These are phyloP conservation scores for Agrotis exclamationis DNA, from an alignment of 2,888 invertebrate genomes.

Conservation along the genomic window DNA sequence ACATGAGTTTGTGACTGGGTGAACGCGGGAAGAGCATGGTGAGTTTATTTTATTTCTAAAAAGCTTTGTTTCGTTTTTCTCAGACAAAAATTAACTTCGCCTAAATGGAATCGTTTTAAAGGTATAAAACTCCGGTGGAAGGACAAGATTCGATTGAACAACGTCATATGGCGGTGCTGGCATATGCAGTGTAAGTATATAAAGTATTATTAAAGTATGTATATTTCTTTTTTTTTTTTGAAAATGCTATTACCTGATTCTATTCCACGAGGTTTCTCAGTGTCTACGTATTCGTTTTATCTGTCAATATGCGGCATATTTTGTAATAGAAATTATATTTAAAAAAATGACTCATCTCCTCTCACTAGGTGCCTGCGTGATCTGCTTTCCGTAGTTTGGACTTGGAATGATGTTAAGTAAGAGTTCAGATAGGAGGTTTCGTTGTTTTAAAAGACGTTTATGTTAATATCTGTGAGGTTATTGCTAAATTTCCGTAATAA, in stretches of 20 bases:
- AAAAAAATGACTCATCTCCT: conserved; percentile 25
- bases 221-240: too few relatives aligned
- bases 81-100: conserved; percentile 99
- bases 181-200: conserved; percentile 98
- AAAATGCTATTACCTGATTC: background rate
- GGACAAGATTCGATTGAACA: conserved; percentile 99
- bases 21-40: conserved; percentile 78
- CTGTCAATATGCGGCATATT: conserved; percentile 12
- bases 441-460: background rate
- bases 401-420: conserved; percentile 20
- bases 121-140: conserved; percentile 99
- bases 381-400: conserved; percentile 16
- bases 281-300: conserved; percentile 24
- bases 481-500: conserved; percentile 3
- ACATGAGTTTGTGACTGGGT: conserved; percentile 82
- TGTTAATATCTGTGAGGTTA: conserved; percentile 1
- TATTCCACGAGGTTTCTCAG: conserved; percentile 9
- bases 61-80: conserved; percentile 79
- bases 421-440: background rate
- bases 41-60: conserved; percentile 68
- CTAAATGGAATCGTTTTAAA: conserved; percentile 99
- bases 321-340: background rate
- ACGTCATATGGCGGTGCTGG: conserved; percentile 99
- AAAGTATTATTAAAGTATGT: conserved; percentile 21
- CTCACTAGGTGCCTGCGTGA: conserved; percentile 26